Conservation (phyloP, 2,797 vertebrate genomes). For the Rhinophrynus dorsalis region DNA sequence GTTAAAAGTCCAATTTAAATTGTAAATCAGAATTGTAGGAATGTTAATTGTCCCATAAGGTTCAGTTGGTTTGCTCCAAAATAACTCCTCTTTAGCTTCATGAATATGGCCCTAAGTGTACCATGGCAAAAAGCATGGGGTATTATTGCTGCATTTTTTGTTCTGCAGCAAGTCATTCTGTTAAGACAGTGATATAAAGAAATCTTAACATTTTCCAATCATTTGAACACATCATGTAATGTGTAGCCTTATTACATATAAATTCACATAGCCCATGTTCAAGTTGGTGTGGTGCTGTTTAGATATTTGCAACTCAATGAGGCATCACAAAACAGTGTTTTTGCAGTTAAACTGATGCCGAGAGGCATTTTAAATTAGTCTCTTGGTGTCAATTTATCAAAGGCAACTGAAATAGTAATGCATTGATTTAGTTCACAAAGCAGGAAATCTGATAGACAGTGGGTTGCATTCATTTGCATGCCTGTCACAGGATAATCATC, state of each 20-base stretch:
- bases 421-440: constrained; percentile 38
- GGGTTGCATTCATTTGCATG: constrained; percentile 32
- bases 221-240: neutral
- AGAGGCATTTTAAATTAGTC: constrained; percentile 37
- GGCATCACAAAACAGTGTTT: constrained; percentile 35
- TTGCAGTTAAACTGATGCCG: constrained; percentile 37
- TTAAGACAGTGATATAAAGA: neutral
- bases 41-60: too few relatives aligned
- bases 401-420: constrained; percentile 37
- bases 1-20: too few relatives aligned
- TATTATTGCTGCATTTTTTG: neutral
- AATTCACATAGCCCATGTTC: constrained; percentile 14
- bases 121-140: too few relatives aligned
- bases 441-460: constrained; percentile 40
- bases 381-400: constrained; percentile 42
- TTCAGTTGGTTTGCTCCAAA: too few relatives aligned
- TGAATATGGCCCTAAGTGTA: too few relatives aligned
- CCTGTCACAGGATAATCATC: constrained; percentile 26
- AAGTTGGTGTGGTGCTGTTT: constrained; percentile 18
- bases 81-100: too few relatives aligned
- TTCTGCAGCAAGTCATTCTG: neutral
- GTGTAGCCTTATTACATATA: constrained; percentile 7
- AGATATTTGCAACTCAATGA: constrained; percentile 43
- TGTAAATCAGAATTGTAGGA: too few relatives aligned
- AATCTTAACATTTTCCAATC: neutral